Percentiles rank a stretch among this genome's conserved stretches.
Evolutionary conservation across 2,113 vertebrate species (phyloP).

Genomic region (Megaceryle torquata): DNA sequence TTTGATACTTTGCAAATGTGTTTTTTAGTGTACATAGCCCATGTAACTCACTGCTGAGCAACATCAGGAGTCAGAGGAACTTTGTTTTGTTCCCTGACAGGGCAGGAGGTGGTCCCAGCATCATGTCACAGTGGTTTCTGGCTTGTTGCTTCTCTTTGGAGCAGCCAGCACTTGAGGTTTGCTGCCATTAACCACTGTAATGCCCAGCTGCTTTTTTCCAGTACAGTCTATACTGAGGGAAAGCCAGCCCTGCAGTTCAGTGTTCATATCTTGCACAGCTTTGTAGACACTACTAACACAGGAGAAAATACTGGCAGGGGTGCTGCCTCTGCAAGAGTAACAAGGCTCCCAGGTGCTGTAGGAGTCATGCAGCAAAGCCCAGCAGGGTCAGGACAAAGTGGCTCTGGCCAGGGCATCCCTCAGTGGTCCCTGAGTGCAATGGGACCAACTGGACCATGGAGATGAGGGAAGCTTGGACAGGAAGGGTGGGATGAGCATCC

Average conservation of each 20-base stretch:
- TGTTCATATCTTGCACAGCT: fast-evolving
- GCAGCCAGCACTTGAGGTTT: not conserved
- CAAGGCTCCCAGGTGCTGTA: fast-evolving
- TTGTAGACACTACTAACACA: not conserved
- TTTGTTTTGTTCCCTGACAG: not conserved
- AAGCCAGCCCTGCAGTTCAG: not conserved
- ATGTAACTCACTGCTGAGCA: not conserved
- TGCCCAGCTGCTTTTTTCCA: not conserved
- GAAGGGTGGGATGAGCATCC: not conserved
- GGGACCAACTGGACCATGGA: fast-evolving
- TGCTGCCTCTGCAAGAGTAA: not conserved
- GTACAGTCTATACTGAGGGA: not conserved
- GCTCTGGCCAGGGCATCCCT: fast-evolving
- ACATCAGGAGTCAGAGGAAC: not conserved
- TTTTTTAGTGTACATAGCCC: not conserved
- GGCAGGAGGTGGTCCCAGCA: not conserved
- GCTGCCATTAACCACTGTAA: not conserved
- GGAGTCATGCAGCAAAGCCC: not conserved
- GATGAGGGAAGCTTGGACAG: not conserved
- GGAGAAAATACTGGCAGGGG: not conserved
- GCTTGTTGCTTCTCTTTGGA: not conserved
- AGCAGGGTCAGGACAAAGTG: fast-evolving
- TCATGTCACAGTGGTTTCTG: not conserved
- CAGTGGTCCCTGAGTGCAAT: not conserved
- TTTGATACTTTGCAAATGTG: not conserved